These are phyloP conservation scores for Hirtodrosophila confusa DNA, from an alignment of 2,888 invertebrate species.

Conservation along the genomic window DNA sequence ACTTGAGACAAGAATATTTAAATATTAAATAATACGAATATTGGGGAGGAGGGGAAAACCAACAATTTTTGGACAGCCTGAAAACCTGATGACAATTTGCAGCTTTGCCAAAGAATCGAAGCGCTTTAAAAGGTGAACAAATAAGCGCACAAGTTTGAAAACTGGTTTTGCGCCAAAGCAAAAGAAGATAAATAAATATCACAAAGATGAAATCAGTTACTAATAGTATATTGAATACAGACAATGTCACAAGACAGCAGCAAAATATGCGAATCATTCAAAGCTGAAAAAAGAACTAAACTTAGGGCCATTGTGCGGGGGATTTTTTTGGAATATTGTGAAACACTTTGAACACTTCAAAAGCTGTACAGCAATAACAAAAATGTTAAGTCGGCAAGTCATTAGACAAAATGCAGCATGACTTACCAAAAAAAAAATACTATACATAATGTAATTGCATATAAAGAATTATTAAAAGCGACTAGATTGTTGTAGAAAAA, in stretches of 20 bases:
- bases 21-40: conserved; percentile 52
- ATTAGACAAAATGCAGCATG: conserved; percentile 76
- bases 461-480: conserved; percentile 59
- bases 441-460: conserved; percentile 39
- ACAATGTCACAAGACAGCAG: conserved; percentile 27
- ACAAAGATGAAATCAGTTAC: not conserved
- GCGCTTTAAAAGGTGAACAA: conserved; percentile 35
- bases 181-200: conserved; percentile 9
- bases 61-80: conserved; percentile 10
- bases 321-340: conserved; percentile 25
- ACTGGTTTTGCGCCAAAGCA: conserved; percentile 48
- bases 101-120: conserved; percentile 23
- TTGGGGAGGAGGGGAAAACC: not conserved
- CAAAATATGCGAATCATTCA: conserved; percentile 25
- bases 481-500: conserved; percentile 54
- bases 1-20: conserved; percentile 53
- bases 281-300: conserved; percentile 29
- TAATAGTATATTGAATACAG: not conserved
- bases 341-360: conserved; percentile 37
- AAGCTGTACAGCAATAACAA: conserved; percentile 28
- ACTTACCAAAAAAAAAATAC: conserved; percentile 55
- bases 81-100: conserved; percentile 42
- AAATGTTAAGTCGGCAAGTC: conserved; percentile 61
- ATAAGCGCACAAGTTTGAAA: conserved; percentile 31
- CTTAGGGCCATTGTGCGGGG: conserved; percentile 20